These are phyloP conservation scores for Phalanger gymnotis DNA, from an alignment of 2,797 vertebrate genomes.

Conservation along the genomic window DNA sequence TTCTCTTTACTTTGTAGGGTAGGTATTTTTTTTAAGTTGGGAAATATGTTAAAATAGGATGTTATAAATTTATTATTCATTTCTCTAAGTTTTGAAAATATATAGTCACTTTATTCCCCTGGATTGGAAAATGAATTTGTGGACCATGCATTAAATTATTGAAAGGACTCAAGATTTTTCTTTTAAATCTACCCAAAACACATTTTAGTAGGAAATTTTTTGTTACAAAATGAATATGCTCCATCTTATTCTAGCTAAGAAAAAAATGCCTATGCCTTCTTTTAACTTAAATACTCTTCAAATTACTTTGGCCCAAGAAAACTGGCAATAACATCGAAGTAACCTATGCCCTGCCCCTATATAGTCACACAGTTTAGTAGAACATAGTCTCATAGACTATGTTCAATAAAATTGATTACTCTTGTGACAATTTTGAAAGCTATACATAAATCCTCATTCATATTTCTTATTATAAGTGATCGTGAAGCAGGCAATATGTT, in stretches of 20 bases:
- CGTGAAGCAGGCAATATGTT: background rate
- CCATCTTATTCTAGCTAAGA: background rate
- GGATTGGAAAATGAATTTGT: background rate
- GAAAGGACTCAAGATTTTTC: background rate
- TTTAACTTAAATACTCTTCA: background rate
- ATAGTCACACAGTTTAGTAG: background rate
- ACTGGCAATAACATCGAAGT: background rate
- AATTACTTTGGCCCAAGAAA: background rate
- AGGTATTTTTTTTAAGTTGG: background rate
- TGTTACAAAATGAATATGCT: background rate
- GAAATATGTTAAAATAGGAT: background rate
- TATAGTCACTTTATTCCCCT: background rate
- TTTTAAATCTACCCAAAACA: background rate
- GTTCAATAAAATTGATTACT: background rate
- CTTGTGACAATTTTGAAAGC: background rate
- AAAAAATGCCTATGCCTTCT: background rate
- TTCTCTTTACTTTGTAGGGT: background rate
- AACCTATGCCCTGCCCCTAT: background rate
- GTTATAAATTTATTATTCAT: background rate
- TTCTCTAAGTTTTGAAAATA: background rate
- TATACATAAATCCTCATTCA: background rate
- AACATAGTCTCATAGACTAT: no score
- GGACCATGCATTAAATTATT: background rate
- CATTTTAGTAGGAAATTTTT: background rate
- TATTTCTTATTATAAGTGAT: background rate